Evolutionary conservation across 1,140 invertebrate species (phyloP), one percentile per base, ranked within the genome.

Genomic region (Drosophila teissieri): DNA sequence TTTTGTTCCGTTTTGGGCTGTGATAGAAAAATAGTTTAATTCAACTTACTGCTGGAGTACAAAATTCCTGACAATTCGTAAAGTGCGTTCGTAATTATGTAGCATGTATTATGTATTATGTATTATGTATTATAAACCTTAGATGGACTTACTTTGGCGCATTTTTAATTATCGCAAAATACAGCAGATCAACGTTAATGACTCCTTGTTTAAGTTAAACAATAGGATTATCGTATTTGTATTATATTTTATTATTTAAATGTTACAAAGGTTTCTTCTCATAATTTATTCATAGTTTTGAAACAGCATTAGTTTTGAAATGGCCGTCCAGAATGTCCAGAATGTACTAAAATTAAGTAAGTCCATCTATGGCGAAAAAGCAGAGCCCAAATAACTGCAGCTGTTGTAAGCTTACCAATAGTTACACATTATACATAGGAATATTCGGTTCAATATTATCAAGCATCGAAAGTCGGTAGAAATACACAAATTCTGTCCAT

Each of bases 361-460:
- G 49, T 51, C 49, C 49, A 51, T 51, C 49, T 51, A 34, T 34
- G 49, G 49, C 31, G 19, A 62, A 62, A 58, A 60, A 58, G 60
- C 53, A 62, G 53, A 62, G 60, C 37, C 58, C 37, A 58, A 58
- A 58, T 42, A 61, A 62, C 55, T 57, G 58, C 51, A 39, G 51
- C 55, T 62, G 58, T 57, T 56, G 39, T 52, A 63, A 62, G 58
- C 61, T 44, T 56, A 63, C 62, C 40, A 44, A 68, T 64, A 68
- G 61, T 65, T 27, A 65, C 46, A 49, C 60, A 65, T 42, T 42
- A 67, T 40, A 51, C 45, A 68, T 52, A 64, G 37, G 61, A 34
- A 65, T 65, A 51, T 48, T 64, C 40, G 40, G 62, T 64, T 46
- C 62, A 64, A 64, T 45, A 60, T 62, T 27, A 58, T 60, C 58